Evolutionary conservation across 1,140 invertebrate species (phyloP), one percentile per base, ranked within the genome.

Genomic region (Drosophila orosa): DNA sequence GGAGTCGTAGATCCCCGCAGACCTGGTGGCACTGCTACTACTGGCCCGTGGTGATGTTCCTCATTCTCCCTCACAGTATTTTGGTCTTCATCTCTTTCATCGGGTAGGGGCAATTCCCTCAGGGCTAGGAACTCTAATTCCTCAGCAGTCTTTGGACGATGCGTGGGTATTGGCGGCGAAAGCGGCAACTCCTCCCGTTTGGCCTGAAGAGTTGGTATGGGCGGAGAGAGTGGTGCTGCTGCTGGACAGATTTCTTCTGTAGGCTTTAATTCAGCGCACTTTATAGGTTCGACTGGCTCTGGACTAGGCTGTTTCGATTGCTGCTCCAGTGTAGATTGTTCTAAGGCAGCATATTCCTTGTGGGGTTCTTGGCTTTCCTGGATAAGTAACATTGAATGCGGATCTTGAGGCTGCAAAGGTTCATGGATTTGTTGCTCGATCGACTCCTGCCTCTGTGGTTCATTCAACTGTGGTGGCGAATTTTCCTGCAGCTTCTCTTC

Each of bases 151-250:
- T 82, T 84, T 3, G 50, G 27, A 2, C 80, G 81, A 50, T 82
- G 83, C 24, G 83, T 86, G 17, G 82, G 82, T 73, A 86, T 86
- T 3, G 82, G 82, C n/a, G 82, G 83, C 8, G 83, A 81, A 9
- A 17, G 7, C 1, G 44, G 19, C 1, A 55, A 5, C 3, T 48
- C 31, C 15, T 7, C 29, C 1, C 3, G 45, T 17, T 17, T 39
- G 3, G 48, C 29, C 29, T 67, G 50, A 24, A 57, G 13, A 22
- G 40, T 27, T 2, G 55, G 29, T 17, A 40, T 13, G 1, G 44
- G 29, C 9, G 65, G 44, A 4, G 50, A 62, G 10, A 42, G 25
- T 9, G 50, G 31, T 15, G 57, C 33, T 42, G 65, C 52, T 55
- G 40, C 15, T 40, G 31, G 31, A 29, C 25, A 5, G 5, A 9